Conservation (phyloP, 1,140 invertebrate species). For the Drosophila aff. region DNA sequence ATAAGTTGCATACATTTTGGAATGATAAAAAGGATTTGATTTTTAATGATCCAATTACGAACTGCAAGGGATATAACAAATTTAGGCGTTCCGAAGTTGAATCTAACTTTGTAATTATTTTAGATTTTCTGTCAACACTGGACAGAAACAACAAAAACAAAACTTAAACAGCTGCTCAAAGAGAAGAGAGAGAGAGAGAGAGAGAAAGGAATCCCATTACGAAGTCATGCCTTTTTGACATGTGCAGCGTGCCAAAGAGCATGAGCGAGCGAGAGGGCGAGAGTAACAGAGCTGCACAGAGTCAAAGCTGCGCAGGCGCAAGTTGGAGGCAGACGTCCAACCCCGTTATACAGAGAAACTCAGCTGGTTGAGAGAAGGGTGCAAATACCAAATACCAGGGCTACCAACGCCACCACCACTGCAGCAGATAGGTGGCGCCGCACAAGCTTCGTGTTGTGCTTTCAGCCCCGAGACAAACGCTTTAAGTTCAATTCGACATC, state of each 20-base stretch:
- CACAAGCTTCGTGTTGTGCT: neutral
- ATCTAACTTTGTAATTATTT: neutral
- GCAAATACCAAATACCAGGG: constrained; percentile 5
- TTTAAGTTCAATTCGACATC: neutral
- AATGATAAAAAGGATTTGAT: no score
- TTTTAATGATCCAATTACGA: no score
- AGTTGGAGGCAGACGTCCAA: neutral
- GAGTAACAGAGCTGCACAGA: constrained; percentile 1
- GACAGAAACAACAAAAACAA: neutral
- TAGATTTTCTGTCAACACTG: neutral
- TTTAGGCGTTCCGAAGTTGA: no score
- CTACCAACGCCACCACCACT: neutral
- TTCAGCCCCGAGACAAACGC: neutral
- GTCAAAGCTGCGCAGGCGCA: constrained; percentile 13
- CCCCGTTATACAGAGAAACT: neutral
- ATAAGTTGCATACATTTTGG: no score
- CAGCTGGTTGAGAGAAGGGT: constrained; percentile 7
- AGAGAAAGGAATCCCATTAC: constrained; percentile 9
- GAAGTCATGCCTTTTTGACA: constrained; percentile 63
- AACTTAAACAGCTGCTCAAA: neutral
- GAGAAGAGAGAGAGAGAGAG: neutral
- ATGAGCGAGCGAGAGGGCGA: constrained; percentile 3
- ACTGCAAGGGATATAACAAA: no score
- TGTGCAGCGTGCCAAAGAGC: constrained; percentile 41
- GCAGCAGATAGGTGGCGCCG: constrained; percentile 2